A percentile compares a stretch with the other conserved stretches of the same genome.
Conservation (phyloP, 2,113 vertebrate species). For the Ranitomeya imitator region DNA sequence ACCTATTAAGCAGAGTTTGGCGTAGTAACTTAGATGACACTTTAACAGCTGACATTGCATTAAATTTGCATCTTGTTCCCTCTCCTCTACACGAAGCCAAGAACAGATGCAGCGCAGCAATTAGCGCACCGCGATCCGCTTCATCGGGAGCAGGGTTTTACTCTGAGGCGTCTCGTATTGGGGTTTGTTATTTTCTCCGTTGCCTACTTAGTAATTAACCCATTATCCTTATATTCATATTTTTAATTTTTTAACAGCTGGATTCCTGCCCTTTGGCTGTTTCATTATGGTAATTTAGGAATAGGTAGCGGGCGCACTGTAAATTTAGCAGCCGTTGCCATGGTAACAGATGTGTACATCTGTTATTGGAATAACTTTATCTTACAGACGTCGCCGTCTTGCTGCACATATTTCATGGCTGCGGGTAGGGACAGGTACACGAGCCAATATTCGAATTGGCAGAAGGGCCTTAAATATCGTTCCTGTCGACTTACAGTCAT, state of each 20-base stretch:
- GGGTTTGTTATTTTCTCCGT: conserved; percentile 34
- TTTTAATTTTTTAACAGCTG: conserved; percentile 49
- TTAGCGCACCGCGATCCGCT: conserved; percentile 30
- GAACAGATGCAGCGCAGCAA: conserved; percentile 4
- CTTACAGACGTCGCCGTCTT: not conserved
- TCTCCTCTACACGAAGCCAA: not conserved
- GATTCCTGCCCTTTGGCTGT: conserved; percentile 44
- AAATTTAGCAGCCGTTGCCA: conserved; percentile 31
- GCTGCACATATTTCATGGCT: conserved; percentile 1
- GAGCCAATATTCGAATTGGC: not conserved
- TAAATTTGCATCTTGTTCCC: conserved; percentile 4
- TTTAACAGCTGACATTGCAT: not conserved
- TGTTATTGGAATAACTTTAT: conserved; percentile 36
- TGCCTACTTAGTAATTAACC: conserved; percentile 46
- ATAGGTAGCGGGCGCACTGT: conserved; percentile 11
- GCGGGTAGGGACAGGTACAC: not conserved
- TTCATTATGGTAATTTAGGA: conserved; percentile 43
- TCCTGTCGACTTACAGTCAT: not conserved
- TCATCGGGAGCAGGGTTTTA: not conserved
- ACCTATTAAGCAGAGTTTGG: not conserved
- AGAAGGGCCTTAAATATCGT: not conserved
- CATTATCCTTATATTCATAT: conserved; percentile 50
- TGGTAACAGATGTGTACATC: conserved; percentile 50
- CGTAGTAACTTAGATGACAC: not conserved
- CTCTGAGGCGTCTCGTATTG: conserved; percentile 27